A percentile compares a stretch with the other conserved stretches of the same genome.
Conservation (phyloP, 2,113 vertebrate species). For the Paraplagusia blochii region DNA sequence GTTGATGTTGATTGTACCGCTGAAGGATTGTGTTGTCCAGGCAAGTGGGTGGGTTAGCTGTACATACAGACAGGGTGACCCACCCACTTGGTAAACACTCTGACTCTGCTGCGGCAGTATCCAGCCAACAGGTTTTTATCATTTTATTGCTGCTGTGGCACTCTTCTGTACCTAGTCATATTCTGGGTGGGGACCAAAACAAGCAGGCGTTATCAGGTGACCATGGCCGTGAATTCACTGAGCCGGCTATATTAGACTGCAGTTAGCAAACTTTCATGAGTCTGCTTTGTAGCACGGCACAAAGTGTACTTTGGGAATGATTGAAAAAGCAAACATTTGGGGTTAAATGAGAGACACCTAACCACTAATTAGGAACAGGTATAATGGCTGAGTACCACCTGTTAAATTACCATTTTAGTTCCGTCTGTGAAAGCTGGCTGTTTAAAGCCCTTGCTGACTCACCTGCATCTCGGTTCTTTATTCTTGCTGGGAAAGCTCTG, state of each 20-base stretch:
- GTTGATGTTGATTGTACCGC: conserved; percentile 52
- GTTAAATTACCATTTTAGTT: conserved; percentile 64
- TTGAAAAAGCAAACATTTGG: conserved; percentile 66
- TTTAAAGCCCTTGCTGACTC: conserved; percentile 62
- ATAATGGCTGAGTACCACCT: conserved; percentile 67
- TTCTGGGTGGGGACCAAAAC: conserved; percentile 71
- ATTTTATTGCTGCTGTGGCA: conserved; percentile 62
- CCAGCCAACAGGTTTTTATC: conserved; percentile 53
- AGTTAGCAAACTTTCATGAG: conserved; percentile 36
- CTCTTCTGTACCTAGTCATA: conserved; percentile 56
- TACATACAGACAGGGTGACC: conserved; percentile 51
- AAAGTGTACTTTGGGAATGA: conserved; percentile 62
- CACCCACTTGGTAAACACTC: conserved; percentile 64
- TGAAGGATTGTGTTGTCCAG: conserved; percentile 38
- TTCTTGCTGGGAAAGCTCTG: conserved; percentile 37
- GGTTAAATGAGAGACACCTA: conserved; percentile 58
- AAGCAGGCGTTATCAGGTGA: conserved; percentile 69
- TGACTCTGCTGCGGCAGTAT: conserved; percentile 57
- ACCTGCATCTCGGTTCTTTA: conserved; percentile 38
- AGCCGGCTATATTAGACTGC: conserved; percentile 51
- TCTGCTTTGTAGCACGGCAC: conserved; percentile 29
- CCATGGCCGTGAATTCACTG: conserved; percentile 56
- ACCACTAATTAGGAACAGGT: conserved; percentile 57
- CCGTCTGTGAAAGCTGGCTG: conserved; percentile 49
- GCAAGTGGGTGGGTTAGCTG: conserved; percentile 32